These are phyloP conservation scores for Lasioglossum marginatum DNA, from an alignment of 2,888 invertebrate species.

Conservation along the genomic window DNA sequence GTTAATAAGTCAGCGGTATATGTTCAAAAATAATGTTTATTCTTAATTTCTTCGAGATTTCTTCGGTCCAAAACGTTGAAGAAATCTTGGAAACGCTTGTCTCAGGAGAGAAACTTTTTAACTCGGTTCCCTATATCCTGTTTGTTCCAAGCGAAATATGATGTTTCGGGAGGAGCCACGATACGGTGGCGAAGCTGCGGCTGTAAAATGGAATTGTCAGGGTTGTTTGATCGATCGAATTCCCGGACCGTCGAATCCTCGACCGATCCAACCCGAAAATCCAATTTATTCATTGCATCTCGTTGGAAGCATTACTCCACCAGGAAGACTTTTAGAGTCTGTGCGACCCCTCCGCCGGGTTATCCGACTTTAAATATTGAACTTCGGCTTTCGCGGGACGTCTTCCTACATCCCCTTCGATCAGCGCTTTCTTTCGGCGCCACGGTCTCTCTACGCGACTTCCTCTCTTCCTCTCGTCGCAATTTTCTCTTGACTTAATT, in stretches of 20 bases:
- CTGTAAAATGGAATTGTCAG: constrained; percentile 9
- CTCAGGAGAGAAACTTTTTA: background rate
- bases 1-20: too few species aligned
- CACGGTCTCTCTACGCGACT: constrained; percentile 24
- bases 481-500: background rate
- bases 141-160: background rate
- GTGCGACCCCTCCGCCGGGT: constrained; percentile 42
- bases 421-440: constrained; percentile 49
- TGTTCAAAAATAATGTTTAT: too few species aligned
- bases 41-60: background rate
- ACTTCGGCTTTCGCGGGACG: constrained; percentile 52
- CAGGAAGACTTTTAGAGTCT: constrained; percentile 45
- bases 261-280: constrained; percentile 45
- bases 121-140: background rate
- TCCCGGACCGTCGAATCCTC: constrained; percentile 25
- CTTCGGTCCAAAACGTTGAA: background rate
- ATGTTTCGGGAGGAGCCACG: background rate
- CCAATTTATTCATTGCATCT: constrained; percentile 59
- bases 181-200: background rate
- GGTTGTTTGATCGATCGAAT: constrained; percentile 30
- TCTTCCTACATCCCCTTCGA: constrained; percentile 51
- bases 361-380: constrained; percentile 73
- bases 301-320: constrained; percentile 43
- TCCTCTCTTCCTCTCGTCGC: background rate
- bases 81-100: background rate